phyloP scores from a whole-genome alignment of 2,113 vertebrate species.

The Colossoma macropomum region DNA sequence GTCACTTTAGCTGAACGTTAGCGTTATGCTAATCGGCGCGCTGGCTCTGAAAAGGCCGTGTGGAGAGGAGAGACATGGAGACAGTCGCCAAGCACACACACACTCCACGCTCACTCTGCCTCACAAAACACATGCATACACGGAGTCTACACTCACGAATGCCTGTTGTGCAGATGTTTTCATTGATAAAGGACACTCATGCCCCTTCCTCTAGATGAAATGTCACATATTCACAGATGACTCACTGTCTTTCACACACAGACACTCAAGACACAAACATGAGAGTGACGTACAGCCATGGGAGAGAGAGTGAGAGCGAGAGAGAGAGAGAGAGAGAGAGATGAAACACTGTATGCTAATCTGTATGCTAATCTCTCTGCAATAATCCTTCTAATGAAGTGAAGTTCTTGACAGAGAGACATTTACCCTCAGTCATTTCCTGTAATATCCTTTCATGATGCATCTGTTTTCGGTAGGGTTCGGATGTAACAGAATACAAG shows the following conservation, averaged over 20 bases:
- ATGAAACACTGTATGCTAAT: neutral
- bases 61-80: neutral
- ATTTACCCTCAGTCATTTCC: slow-evolving; percentile 23
- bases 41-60: slow-evolving; percentile 14
- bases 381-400: slow-evolving; percentile 41
- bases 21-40: slow-evolving; percentile 21
- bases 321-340: neutral
- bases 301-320: neutral
- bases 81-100: neutral
- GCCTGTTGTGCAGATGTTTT: slow-evolving; percentile 15
- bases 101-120: slow-evolving; percentile 1
- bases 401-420: slow-evolving; percentile 18
- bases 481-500: too few species aligned
- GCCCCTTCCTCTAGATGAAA: neutral
- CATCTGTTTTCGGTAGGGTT: too few species aligned
- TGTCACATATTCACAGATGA: slow-evolving; percentile 32
- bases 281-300: neutral
- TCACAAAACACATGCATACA: neutral
- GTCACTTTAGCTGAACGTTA: slow-evolving; percentile 27
- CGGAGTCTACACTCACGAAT: neutral
- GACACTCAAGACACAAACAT: neutral
- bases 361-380: slow-evolving; percentile 31
- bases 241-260: neutral
- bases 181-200: slow-evolving; percentile 19
- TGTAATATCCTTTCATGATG: neutral